Evolutionary conservation across 2,113 vertebrate genomes (phyloP), one percentile per base, ranked within the genome.

Genomic region (Saccopteryx bilineata): DNA sequence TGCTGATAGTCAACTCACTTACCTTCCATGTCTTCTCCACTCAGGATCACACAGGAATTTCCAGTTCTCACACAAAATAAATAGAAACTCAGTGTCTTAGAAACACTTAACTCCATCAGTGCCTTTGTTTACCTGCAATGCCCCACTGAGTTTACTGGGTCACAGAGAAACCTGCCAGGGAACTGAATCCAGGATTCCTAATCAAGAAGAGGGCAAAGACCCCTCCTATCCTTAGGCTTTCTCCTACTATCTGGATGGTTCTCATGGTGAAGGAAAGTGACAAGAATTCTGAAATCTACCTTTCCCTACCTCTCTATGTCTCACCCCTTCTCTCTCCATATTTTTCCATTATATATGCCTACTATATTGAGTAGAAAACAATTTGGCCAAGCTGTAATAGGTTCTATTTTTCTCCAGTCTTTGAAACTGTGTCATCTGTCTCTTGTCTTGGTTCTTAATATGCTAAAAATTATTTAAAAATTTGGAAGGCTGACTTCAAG

Each of bases 381-480:
- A 65, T 90, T 56, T 79, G 69, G 68, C 26, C 83, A 74, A 74
- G 23, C 6, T 68, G 66, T 84, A 69, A 50, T 68, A 60, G 33
- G n/a, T 23, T 85, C 80, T 89, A 79, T 69, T 80, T 52, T 69
- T 91, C 84, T 74, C 26, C 28, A 76, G 39, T 61, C 58, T 71
- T 80, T 26, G n/a, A 93, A 90, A 95, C 48, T 74, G 8, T 68
- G 84, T 66, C 54, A 72, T 81, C 18, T 65, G 33, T 90, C 33
- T 92, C 24, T 8, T 63, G 17, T 33, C 50, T 84, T 80, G 9
- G 17, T 85, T 82, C 72, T 87, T 87, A 76, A 76, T 75, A 69
- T 66, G 63, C 56, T 93, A 60, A 86, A 56, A 65, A 46, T 90
- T 86, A 39, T 39, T 87, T 78, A 63, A 87, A 63, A 87, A 71